Evolutionary conservation across 1,140 invertebrate genomes (phyloP).

Genomic region (Lepidurus couesii): DNA sequence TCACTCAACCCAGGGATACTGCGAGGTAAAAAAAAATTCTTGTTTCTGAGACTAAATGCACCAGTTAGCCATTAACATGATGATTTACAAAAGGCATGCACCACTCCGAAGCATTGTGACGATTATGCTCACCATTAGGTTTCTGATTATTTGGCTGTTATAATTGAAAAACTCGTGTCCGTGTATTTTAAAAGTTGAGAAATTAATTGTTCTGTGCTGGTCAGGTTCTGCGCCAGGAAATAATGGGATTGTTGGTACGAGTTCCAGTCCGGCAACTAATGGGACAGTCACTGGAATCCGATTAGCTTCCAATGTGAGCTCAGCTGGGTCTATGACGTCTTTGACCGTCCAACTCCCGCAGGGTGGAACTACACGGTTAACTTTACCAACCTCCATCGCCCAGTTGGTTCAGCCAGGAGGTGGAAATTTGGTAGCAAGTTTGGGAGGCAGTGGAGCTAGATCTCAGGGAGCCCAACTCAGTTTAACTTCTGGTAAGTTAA

Average conservation of each 20-base stretch:
- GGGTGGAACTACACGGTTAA: constrained; percentile 12
- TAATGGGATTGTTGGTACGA: background rate
- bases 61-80: background rate
- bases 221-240: background rate
- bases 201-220: background rate
- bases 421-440: background rate
- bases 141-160: background rate
- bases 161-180: background rate
- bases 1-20: background rate
- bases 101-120: constrained; percentile 16
- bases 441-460: background rate
- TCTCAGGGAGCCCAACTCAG: background rate
- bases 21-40: background rate
- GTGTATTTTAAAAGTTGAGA: background rate
- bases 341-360: background rate
- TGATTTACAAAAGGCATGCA: constrained; percentile 3
- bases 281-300: background rate
- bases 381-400: background rate
- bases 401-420: constrained; percentile 8
- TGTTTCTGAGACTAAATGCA: too few species aligned
- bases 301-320: background rate
- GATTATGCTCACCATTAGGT: constrained; percentile 21
- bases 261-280: constrained; percentile 1
- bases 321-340: background rate
- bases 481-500: background rate